Conservation (phyloP, 1,140 invertebrate genomes). For the Halictus rubicundus region DNA sequence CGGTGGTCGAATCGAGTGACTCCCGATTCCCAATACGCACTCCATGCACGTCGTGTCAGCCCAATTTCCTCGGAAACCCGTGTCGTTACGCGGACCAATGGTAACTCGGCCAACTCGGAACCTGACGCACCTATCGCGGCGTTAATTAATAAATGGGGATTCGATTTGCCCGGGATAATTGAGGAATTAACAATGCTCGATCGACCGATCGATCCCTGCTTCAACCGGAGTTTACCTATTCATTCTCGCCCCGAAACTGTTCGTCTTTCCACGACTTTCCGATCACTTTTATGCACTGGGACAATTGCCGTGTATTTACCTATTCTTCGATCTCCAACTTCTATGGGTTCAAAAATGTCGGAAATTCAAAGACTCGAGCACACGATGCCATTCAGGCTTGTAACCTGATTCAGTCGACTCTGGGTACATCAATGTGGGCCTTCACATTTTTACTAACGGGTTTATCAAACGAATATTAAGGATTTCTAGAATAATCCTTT, state of each 20-base stretch:
- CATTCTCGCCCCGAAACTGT: background rate
- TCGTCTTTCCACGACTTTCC: no score
- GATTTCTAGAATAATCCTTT: no score
- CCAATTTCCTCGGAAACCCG: constrained; percentile 60
- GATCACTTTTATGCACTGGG: no score
- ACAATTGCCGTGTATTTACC: no score
- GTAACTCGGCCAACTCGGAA: background rate
- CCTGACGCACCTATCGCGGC: constrained; percentile 19
- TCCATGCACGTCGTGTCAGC: constrained; percentile 51
- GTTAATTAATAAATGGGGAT: constrained; percentile 64
- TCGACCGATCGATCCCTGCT: constrained; percentile 45
- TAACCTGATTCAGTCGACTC: no score
- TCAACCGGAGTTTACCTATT: background rate
- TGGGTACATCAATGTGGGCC: no score
- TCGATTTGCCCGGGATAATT: constrained; percentile 59
- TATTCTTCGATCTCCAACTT: no score
- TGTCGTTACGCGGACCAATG: constrained; percentile 39
- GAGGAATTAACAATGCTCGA: constrained; percentile 59
- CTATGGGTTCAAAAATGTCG: no score
- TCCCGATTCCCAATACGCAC: constrained; percentile 58
- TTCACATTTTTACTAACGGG: no score
- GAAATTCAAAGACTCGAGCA: no score
- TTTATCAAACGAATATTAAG: no score
- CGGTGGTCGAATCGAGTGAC: constrained; percentile 56
- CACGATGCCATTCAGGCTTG: no score